These are phyloP conservation scores for Prosopocoilus inquinatus DNA, from an alignment of 2,888 invertebrate species.

Conservation along the genomic window DNA sequence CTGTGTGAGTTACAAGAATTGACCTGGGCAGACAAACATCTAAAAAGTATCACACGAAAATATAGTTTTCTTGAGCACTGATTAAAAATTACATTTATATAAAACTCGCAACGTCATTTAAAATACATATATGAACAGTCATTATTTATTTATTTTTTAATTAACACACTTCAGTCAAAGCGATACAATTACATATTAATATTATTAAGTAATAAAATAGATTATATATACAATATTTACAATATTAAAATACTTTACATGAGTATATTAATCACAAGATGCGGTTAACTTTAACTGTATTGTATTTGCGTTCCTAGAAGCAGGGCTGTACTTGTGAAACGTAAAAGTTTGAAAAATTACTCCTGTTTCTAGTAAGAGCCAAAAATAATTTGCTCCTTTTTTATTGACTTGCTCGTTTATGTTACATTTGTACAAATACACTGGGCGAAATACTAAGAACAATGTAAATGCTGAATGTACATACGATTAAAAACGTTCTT, in stretches of 20 bases:
- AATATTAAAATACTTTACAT: conserved; percentile 1
- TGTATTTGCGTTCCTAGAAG: no score
- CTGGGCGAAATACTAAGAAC: no score
- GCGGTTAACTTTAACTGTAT: not conserved
- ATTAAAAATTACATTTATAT: not conserved
- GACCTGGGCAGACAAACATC: not conserved
- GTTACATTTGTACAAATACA: no score
- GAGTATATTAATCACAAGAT: not conserved
- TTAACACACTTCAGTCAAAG: conserved; percentile 3
- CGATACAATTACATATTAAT: not conserved
- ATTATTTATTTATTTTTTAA: not conserved
- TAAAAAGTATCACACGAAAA: conserved; percentile 1
- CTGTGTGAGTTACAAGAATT: not conserved
- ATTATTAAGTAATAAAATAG: not conserved
- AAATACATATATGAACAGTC: not conserved
- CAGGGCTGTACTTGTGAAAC: no score
- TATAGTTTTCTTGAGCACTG: not conserved
- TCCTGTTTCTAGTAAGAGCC: no score
- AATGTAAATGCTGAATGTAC: no score
- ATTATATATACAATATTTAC: not conserved
- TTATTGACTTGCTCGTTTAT: no score
- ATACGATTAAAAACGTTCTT: not conserved
- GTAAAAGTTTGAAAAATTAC: no score
- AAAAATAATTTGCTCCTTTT: no score
- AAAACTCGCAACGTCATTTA: not conserved